Conservation (phyloP, 1,140 invertebrate genomes). For the Drosophila kohkoa region DNA sequence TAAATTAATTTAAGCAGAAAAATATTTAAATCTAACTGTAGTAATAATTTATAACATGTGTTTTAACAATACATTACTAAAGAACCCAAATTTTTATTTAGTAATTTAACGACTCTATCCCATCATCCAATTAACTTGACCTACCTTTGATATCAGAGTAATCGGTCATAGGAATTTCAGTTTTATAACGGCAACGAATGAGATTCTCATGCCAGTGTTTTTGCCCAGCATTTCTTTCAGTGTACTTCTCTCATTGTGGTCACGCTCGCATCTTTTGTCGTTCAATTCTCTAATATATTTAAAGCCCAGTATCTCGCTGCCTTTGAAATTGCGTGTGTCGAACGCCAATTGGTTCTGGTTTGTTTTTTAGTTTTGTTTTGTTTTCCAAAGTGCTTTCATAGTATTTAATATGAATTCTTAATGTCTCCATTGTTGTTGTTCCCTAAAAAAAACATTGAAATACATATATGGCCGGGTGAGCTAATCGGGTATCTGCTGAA, state of each 20-base stretch:
- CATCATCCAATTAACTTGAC: too few species aligned
- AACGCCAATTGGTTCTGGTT: constrained; percentile 14
- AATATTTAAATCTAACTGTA: too few species aligned
- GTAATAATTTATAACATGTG: too few species aligned
- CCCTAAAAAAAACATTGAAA: neutral
- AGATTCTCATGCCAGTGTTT: too few species aligned
- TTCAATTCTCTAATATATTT: constrained; percentile 5
- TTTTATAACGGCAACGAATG: too few species aligned
- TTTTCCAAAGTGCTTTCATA: constrained; percentile 21
- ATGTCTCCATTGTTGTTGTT: constrained; percentile 9
- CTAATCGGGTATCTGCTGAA: constrained; percentile 2
- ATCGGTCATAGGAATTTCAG: too few species aligned
- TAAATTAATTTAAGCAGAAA: too few species aligned
- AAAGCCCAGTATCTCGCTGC: constrained; percentile 30
- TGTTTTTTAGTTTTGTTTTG: constrained; percentile 33
- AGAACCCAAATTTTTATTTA: too few species aligned
- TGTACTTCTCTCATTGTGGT: constrained; percentile 11
- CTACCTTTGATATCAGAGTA: too few species aligned
- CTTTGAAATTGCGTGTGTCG: constrained; percentile 25
- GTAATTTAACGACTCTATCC: too few species aligned
- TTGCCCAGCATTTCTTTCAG: neutral
- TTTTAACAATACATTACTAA: too few species aligned
- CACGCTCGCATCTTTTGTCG: constrained; percentile 19
- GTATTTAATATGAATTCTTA: constrained; percentile 25
- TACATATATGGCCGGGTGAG: constrained; percentile 12